phyloP scores from a whole-genome alignment of 1,140 invertebrate genomes.

The Eriosoma lanigerum region DNA sequence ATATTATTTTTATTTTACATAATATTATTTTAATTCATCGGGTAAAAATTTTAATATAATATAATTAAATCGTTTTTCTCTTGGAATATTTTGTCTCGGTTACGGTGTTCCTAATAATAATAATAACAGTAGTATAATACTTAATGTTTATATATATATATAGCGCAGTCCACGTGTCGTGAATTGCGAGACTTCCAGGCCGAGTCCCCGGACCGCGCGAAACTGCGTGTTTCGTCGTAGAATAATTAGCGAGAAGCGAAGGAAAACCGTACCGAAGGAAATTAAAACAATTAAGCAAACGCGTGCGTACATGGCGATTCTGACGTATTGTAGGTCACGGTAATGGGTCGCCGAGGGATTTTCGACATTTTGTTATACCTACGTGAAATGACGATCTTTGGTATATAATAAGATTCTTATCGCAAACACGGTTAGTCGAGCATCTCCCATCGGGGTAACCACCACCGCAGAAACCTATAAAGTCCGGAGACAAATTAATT shows the following conservation, averaged over 20 bases:
- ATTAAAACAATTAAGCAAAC: constrained; percentile 41
- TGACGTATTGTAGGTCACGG: background rate
- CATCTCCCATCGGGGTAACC: background rate
- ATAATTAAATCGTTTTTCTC: no score
- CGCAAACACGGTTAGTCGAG: background rate
- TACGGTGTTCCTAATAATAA: no score
- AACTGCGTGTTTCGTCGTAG: background rate
- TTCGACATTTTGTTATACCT: background rate
- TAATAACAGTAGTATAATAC: no score
- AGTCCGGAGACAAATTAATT: constrained; percentile 35
- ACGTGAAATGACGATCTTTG: constrained; percentile 3
- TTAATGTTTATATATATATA: no score
- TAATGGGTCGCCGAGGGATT: background rate
- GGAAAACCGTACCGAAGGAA: background rate
- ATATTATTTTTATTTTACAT: no score
- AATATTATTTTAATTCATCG: no score
- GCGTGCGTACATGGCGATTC: background rate
- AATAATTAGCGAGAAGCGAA: constrained; percentile 9
- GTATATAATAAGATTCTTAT: background rate
- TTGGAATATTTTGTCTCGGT: no score
- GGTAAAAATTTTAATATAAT: no score
- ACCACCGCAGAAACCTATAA: background rate
- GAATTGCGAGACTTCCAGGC: background rate
- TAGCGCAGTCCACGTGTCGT: no score
- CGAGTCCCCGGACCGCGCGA: background rate